Base-by-base conservation (phyloP, 2,113 vertebrate genomes). In the Tupaia tana region DNA sequence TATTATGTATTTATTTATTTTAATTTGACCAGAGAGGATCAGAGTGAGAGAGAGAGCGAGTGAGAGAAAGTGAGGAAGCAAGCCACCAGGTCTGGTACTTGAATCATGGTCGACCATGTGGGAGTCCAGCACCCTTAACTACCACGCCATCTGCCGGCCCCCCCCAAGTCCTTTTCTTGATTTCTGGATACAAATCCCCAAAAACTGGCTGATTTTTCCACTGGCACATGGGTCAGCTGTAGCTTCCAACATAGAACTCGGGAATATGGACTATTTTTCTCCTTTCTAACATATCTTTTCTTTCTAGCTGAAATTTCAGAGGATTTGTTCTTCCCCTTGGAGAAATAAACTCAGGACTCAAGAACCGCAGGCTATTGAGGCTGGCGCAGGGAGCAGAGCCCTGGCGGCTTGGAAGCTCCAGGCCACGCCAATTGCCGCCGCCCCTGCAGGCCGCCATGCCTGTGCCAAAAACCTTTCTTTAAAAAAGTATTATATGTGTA, bases 271-370 rank as follows among this genome's bases (percentile, higher is more conserved):
- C 97, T 15, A 99, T 97, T 94, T 99, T 99, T 90, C 99, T 99
- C 94, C 99, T 99, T 94, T 98, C 98, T 87, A 99, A 97, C 99
- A 99, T 99, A 86, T 99, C 99, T 95, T 98, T 99, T 95, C 99
- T 99, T 98, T 99, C 99, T 0, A 99, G 79, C 12, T 78, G 96
- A 95, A 99, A 99, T 93, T 99, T 99, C 0, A 99, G 18, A 43
- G 99, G 99, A 88, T 98, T 80, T 54, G 98, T 99, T 97, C 99
- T 99, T 96, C 98, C 98, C 85, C 99, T 98, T 19, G 99, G 99
- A 87, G 99, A 99, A 95, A 99, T 98, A 95, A 99, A 99, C 98
- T 99, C 99, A 82, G 99, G 99, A 96, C 99, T 99, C 95, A 99
- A 92, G 95, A 99, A 99, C 98, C 99, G 82, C 66, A 71, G 59